Conservation (phyloP, 2,888 invertebrate genomes). For the Tetanocera ferruginea region DNA sequence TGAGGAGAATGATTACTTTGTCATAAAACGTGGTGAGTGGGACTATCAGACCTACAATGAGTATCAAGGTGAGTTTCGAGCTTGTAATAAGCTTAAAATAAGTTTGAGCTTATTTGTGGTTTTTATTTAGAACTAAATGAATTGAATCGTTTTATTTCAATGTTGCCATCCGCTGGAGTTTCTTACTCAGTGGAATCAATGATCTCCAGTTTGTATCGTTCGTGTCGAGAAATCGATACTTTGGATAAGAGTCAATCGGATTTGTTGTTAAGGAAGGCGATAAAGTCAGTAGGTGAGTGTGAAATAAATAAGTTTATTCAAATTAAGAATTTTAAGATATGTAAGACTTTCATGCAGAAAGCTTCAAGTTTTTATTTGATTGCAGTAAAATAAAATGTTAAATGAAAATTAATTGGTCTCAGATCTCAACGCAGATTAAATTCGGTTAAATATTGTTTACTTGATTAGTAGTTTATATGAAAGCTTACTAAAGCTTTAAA, state of each 20-base stretch:
- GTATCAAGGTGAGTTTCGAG: slow-evolving; percentile 64
- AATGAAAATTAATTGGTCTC: too few species aligned
- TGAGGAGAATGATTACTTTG: slow-evolving; percentile 63
- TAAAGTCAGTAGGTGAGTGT: slow-evolving; percentile 65
- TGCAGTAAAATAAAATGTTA: too few species aligned
- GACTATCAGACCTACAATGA: slow-evolving; percentile 67
- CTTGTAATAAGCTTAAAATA: background rate
- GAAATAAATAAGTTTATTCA: background rate
- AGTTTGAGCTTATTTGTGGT: background rate
- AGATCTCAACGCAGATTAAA: too few species aligned
- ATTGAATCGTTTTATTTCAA: slow-evolving; percentile 66
- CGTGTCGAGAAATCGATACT: slow-evolving; percentile 66
- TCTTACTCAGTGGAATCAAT: slow-evolving; percentile 66
- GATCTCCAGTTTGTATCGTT: slow-evolving; percentile 64
- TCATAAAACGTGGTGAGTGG: slow-evolving; percentile 68
- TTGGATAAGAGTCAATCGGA: slow-evolving; percentile 67
- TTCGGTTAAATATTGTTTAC: too few species aligned
- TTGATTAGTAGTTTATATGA: too few species aligned
- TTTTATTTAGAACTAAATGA: slow-evolving; percentile 62
- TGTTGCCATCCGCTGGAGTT: slow-evolving; percentile 62
- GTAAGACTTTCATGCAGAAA: too few species aligned
- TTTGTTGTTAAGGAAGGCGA: slow-evolving; percentile 63
- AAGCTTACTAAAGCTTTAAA: too few species aligned
- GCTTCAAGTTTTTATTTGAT: too few species aligned
- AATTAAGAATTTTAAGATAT: background rate